Conservation (phyloP, 2,888 invertebrate genomes). For the Schizotus pectinicornis region DNA sequence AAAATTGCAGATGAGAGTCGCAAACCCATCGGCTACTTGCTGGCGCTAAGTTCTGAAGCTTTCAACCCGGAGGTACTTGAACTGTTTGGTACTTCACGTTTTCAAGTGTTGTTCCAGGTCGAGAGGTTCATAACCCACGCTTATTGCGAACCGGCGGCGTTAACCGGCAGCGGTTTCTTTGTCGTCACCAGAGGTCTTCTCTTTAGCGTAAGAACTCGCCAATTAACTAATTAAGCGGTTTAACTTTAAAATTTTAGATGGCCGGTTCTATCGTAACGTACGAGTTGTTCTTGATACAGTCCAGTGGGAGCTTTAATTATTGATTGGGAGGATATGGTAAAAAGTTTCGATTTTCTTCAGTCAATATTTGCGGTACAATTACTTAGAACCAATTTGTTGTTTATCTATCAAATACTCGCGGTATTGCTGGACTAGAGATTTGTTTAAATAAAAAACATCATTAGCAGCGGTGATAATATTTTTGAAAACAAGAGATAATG, state of each 20-base stretch:
- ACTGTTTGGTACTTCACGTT: not conserved
- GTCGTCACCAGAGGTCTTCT: conserved; percentile 41
- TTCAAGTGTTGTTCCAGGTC: conserved; percentile 32
- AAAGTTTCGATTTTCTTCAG: not conserved
- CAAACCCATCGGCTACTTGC: conserved; percentile 58
- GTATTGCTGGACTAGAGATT: not conserved
- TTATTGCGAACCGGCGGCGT: conserved; percentile 33
- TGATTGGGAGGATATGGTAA: not conserved
- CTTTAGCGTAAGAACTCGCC: conserved; percentile 39
- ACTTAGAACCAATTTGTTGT: no score
- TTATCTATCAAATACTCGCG: no score
- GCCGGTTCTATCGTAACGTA: conserved; percentile 33
- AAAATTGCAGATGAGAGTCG: conserved; percentile 51
- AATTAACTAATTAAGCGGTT: not conserved
- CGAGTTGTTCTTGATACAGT: conserved; percentile 35
- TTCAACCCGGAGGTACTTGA: conserved; percentile 67
- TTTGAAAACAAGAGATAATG: conserved; percentile 7
- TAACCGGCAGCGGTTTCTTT: conserved; percentile 44
- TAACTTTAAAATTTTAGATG: conserved; percentile 39
- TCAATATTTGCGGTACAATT: no score
- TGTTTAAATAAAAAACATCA: conserved; percentile 15
- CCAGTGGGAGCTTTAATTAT: not conserved
- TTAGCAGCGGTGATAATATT: conserved; percentile 12
- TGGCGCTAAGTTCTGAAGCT: conserved; percentile 67
- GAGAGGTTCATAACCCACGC: conserved; percentile 42